These are phyloP conservation scores for Drosophila aldrichi DNA, from an alignment of 2,888 invertebrate species.

Conservation along the genomic window DNA sequence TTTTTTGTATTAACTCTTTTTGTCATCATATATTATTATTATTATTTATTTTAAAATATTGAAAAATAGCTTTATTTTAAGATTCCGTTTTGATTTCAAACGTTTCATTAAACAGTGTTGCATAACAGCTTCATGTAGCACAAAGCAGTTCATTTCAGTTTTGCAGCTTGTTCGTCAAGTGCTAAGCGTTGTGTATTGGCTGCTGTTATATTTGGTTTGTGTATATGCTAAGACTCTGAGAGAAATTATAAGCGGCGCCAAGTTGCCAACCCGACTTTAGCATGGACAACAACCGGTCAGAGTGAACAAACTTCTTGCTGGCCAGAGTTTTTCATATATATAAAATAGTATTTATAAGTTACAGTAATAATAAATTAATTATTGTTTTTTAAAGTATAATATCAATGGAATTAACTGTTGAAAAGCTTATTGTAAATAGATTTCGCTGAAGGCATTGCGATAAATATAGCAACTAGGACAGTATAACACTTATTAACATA, in stretches of 20 bases:
- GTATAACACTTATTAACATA: neutral
- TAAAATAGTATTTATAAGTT: no score
- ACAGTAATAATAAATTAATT: no score
- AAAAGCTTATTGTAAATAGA: no score
- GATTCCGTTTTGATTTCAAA: neutral
- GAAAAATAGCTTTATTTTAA: neutral
- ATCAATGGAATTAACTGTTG: no score
- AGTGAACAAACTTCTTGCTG: neutral
- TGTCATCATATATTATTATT: no score
- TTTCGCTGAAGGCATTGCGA: no score
- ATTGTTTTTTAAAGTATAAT: no score
- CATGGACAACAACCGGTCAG: neutral
- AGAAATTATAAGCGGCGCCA: neutral
- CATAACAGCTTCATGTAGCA: neutral
- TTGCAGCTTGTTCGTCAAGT: neutral
- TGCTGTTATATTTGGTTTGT: neutral
- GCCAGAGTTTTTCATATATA: no score
- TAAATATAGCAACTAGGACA: neutral
- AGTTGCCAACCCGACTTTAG: neutral
- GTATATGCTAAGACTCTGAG: neutral
- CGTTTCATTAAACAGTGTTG: conserved; percentile 14
- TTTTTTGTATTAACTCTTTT: no score
- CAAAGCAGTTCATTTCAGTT: neutral
- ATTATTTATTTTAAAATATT: neutral
- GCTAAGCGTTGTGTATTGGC: neutral